Conservation (phyloP, 2,113 vertebrate genomes). For the Oryzias woworae region DNA sequence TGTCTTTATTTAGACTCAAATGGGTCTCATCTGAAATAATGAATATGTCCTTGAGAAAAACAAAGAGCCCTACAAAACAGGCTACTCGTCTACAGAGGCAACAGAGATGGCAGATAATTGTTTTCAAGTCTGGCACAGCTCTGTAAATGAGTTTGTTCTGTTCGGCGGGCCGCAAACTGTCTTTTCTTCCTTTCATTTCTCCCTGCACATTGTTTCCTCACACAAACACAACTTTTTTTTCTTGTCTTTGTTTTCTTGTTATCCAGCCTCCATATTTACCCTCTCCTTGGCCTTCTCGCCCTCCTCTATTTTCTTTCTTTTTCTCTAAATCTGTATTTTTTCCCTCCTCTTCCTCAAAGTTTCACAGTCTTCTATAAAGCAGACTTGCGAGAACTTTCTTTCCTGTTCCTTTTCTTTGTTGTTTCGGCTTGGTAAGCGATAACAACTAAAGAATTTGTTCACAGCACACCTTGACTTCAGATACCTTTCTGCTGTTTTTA, state of each 20-base stretch:
- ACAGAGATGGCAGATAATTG: slow-evolving; percentile 78
- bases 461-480: slow-evolving; percentile 49
- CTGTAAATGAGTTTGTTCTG: slow-evolving; percentile 79
- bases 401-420: slow-evolving; percentile 43
- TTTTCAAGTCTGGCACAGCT: slow-evolving; percentile 76
- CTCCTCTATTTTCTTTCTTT: slow-evolving; percentile 39
- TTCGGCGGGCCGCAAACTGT: slow-evolving; percentile 61
- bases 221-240: slow-evolving; percentile 31
- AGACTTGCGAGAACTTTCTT: slow-evolving; percentile 67
- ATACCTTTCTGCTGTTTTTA: slow-evolving; percentile 12
- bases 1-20: slow-evolving; percentile 79
- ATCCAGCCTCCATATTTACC: slow-evolving; percentile 59
- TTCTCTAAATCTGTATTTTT: slow-evolving; percentile 30
- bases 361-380: slow-evolving; percentile 38
- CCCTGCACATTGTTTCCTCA: slow-evolving; percentile 28
- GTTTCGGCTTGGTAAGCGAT: slow-evolving; percentile 40
- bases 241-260: slow-evolving; percentile 57
- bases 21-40: slow-evolving; percentile 83
- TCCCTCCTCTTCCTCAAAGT: slow-evolving; percentile 38
- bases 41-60: slow-evolving; percentile 85
- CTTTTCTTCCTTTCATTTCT: slow-evolving; percentile 66
- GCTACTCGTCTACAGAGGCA: slow-evolving; percentile 66
- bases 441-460: slow-evolving; percentile 46
- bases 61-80: slow-evolving; percentile 68
- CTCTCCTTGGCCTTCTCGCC: slow-evolving; percentile 54